These are phyloP conservation scores for Automeris io DNA, from an alignment of 2,888 invertebrate genomes.

Conservation along the genomic window DNA sequence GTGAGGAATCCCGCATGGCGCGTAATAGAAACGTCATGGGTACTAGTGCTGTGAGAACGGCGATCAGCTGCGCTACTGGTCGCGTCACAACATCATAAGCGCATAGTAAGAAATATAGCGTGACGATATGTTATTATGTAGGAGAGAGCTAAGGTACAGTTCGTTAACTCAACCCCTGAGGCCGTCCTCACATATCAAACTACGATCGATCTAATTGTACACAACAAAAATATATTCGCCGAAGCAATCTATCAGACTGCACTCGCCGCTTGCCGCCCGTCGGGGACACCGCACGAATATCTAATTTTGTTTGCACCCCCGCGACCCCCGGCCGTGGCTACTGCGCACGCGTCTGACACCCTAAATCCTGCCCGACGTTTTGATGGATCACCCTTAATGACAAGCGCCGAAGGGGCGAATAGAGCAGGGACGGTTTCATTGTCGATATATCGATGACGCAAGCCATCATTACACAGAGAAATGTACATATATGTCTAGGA, in stretches of 20 bases:
- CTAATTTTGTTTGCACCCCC: conserved; percentile 68
- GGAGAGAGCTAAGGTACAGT: no score
- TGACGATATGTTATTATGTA: no score
- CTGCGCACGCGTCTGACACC: conserved; percentile 66
- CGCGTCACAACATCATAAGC: no score
- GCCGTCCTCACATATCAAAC: neutral
- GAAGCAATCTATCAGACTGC: conserved; percentile 68
- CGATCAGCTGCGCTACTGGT: no score
- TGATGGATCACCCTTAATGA: conserved; percentile 78
- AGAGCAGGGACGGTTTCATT: conserved; percentile 29
- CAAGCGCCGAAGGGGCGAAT: conserved; percentile 65
- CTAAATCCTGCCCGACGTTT: conserved; percentile 74
- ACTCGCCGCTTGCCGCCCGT: conserved; percentile 64
- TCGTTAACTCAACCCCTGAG: neutral
- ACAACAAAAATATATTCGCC: conserved; percentile 21
- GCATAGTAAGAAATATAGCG: no score
- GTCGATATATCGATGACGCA: conserved; percentile 13
- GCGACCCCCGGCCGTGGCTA: conserved; percentile 22
- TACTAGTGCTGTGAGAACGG: no score
- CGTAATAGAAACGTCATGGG: no score
- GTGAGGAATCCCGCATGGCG: no score
- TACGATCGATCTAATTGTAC: conserved; percentile 1
- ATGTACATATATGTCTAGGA: conserved; percentile 34
- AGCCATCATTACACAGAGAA: conserved; percentile 32
- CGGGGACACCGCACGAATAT: conserved; percentile 73